phyloP scores from a whole-genome alignment of 2,888 invertebrate species.

The Timandra comae region DNA sequence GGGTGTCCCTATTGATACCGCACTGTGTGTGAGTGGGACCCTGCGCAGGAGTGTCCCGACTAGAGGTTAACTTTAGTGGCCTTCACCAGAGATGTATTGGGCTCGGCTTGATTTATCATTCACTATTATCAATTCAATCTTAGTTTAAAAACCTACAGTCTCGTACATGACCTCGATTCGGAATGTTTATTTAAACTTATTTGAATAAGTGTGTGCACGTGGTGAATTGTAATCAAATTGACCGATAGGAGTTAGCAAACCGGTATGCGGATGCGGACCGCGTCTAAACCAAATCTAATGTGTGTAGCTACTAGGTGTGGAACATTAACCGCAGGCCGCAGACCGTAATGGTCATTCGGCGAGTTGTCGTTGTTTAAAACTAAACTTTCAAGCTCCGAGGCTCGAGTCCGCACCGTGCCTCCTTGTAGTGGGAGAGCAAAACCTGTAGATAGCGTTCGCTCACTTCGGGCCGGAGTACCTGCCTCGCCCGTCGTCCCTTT shows the following conservation, averaged over 20 bases:
- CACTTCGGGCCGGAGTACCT: conserved; percentile 68
- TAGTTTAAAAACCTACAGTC: background rate
- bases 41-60: conserved; percentile 60
- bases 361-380: conserved; percentile 54
- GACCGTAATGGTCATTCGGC: conserved; percentile 28
- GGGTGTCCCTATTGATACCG: conserved; percentile 27
- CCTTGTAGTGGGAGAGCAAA: conserved; percentile 75
- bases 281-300: conserved; percentile 4
- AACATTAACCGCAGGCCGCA: conserved; percentile 7
- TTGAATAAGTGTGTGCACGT: background rate
- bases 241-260: background rate
- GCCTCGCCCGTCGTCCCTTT: conserved; percentile 59
- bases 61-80: conserved; percentile 64
- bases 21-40: conserved; percentile 43
- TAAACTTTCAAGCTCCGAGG: conserved; percentile 66
- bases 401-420: conserved; percentile 68
- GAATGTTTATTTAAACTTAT: background rate
- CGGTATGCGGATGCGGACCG: background rate
- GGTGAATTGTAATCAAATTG: background rate
- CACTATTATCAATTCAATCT: too few species aligned
- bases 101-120: conserved; percentile 53
- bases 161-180: background rate
- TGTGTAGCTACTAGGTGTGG: conserved; percentile 8
- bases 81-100: conserved; percentile 72
- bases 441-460: conserved; percentile 74